Evolutionary conservation across 2,113 vertebrate genomes (phyloP).

Genomic region (Gnathonemus echidnorhynchus): DNA sequence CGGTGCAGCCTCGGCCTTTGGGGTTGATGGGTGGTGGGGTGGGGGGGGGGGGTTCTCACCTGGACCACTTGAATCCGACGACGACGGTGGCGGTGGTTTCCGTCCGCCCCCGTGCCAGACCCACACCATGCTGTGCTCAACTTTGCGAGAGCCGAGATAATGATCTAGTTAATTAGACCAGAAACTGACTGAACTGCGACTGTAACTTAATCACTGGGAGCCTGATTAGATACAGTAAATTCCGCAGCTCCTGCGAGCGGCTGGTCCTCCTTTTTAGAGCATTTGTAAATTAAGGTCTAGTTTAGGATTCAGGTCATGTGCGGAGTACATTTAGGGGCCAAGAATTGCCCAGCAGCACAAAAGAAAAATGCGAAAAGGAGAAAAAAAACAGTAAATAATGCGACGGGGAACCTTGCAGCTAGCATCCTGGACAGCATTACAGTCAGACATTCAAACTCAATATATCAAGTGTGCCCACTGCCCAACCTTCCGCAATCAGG

Average conservation of each 20-base stretch:
- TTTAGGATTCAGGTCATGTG: conserved; percentile 44
- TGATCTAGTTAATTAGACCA: conserved; percentile 74
- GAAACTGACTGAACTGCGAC: conserved; percentile 64
- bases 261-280: conserved; percentile 35
- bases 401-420: not conserved
- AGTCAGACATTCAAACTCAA: not conserved
- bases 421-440: not conserved
- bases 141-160: conserved; percentile 62
- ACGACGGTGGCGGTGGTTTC: conserved; percentile 23
- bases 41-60: conserved; percentile 28
- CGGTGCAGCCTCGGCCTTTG: not conserved
- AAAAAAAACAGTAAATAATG: not conserved
- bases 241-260: conserved; percentile 51
- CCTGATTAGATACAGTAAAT: conserved; percentile 67
- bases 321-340: conserved; percentile 22
- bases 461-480: not conserved
- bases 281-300: conserved; percentile 47
- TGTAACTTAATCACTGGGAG: conserved; percentile 71
- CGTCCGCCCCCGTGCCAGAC: conserved; percentile 40
- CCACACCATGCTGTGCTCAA: conserved; percentile 59
- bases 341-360: not conserved
- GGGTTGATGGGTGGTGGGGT: not conserved
- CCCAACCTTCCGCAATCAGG: not conserved
- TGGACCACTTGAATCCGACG: conserved; percentile 31
- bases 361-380: not conserved